Evolutionary conservation across 2,113 vertebrate species (phyloP).

Genomic region (Oncorhynchus mykiss): DNA sequence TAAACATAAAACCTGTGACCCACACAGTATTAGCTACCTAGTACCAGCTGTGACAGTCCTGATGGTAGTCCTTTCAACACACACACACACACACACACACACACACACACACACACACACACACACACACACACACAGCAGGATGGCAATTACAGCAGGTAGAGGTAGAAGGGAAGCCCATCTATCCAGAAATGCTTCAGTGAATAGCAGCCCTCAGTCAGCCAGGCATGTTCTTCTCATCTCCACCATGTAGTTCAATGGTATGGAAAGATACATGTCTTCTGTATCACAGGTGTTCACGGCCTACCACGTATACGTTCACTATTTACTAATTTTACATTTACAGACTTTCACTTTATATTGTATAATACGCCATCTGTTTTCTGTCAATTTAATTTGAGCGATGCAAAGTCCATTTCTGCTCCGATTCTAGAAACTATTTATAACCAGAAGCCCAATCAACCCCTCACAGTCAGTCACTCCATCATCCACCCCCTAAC

Average conservation of each 20-base stretch:
- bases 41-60: no score
- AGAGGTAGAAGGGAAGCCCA: slow-evolving; percentile 12
- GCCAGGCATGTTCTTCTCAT: no score
- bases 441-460: slow-evolving; percentile 11
- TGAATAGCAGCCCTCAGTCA: slow-evolving; percentile 16
- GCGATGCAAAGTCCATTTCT: no score
- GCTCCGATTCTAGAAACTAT: slow-evolving; percentile 18
- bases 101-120: no score
- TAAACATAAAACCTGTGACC: no score
- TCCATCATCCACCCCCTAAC: neutral
- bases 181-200: slow-evolving; percentile 16
- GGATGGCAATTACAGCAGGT: slow-evolving; percentile 7
- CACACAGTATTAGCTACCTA: no score
- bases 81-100: neutral
- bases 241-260: neutral
- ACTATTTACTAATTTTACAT: slow-evolving; percentile 9
- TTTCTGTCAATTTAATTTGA: neutral
- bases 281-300: slow-evolving; percentile 74
- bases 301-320: slow-evolving; percentile 53
- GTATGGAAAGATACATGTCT: slow-evolving; percentile 73
- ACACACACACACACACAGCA: slow-evolving; percentile 1
- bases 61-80: neutral
- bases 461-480: slow-evolving; percentile 3
- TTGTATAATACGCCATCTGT: slow-evolving; percentile 50
- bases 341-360: slow-evolving; percentile 71